A percentile compares a stretch with the other conserved stretches of the same genome.
Evolutionary conservation across 2,797 vertebrate genomes (phyloP).

Genomic region (Ambastaia sidthimunki): DNA sequence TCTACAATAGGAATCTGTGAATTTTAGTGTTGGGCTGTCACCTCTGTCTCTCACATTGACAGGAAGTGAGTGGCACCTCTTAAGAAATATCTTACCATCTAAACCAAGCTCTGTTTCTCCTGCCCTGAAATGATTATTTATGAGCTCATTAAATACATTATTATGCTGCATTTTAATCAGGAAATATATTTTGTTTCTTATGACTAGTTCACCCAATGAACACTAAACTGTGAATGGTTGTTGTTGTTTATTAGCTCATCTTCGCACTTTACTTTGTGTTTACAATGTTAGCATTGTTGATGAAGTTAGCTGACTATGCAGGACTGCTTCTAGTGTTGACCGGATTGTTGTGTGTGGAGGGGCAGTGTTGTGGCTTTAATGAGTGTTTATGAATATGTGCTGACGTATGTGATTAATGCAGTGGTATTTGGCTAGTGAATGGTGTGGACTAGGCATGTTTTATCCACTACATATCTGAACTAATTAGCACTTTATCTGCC

Average conservation of each 20-base stretch:
- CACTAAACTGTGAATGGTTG: too few relatives aligned
- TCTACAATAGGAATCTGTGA: not conserved
- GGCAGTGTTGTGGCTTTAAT: constrained; percentile 40
- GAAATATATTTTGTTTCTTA: too few relatives aligned
- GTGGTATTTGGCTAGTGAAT: constrained; percentile 43
- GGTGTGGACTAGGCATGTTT: constrained; percentile 46
- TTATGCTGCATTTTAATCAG: too few relatives aligned
- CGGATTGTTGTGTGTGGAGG: constrained; percentile 17
- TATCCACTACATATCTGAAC: constrained; percentile 38
- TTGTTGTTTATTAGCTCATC: not conserved
- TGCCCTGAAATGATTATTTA: not conserved
- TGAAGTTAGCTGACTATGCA: not conserved
- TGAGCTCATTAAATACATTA: too few relatives aligned
- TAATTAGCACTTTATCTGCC: constrained; percentile 46
- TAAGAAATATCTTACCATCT: constrained; percentile 28
- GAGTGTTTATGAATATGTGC: constrained; percentile 44
- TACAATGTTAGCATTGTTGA: not conserved
- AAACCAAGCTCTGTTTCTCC: constrained; percentile 22
- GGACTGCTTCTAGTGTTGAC: not conserved
- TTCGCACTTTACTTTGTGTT: too few relatives aligned
- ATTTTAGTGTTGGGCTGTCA: not conserved
- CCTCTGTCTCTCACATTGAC: constrained; percentile 10
- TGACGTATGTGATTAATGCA: constrained; percentile 45
- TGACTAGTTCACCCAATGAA: too few relatives aligned
- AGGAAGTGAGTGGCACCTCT: constrained; percentile 20